Conservation (phyloP, 1,140 invertebrate genomes). For the Arctopsyche grandis region DNA sequence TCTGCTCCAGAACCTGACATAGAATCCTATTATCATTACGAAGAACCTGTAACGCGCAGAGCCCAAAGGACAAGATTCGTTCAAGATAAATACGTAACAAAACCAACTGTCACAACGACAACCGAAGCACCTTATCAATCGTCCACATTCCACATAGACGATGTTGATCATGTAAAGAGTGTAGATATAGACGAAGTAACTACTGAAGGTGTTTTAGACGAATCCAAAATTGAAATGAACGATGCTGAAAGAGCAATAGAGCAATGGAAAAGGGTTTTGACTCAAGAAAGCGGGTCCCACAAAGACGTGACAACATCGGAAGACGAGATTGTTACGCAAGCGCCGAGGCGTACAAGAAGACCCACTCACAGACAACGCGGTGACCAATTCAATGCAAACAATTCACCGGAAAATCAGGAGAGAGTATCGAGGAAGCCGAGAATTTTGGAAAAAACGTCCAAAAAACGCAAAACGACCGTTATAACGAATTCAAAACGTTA, state of each 20-base stretch:
- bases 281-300: slow-evolving; percentile 58
- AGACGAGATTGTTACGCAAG: slow-evolving; percentile 1
- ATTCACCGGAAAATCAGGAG: slow-evolving; percentile 17
- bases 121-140: background rate
- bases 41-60: background rate
- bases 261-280: slow-evolving; percentile 56
- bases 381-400: background rate
- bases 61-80: background rate
- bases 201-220: slow-evolving; percentile 4
- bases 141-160: background rate
- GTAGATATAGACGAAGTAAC: background rate
- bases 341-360: slow-evolving; percentile 8
- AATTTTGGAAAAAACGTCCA: slow-evolving; percentile 55
- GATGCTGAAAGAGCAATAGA: slow-evolving; percentile 35
- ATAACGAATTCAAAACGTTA: slow-evolving; percentile 54
- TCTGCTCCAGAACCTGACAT: background rate
- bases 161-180: background rate
- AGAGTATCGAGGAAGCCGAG: slow-evolving; percentile 44
- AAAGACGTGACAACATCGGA: background rate
- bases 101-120: background rate
- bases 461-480: slow-evolving; percentile 51
- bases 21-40: background rate
- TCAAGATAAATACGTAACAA: background rate
- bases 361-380: background rate
- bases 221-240: background rate